Evolutionary conservation across 2,113 vertebrate genomes (phyloP).

Genomic region (Mormyrus lacerda): DNA sequence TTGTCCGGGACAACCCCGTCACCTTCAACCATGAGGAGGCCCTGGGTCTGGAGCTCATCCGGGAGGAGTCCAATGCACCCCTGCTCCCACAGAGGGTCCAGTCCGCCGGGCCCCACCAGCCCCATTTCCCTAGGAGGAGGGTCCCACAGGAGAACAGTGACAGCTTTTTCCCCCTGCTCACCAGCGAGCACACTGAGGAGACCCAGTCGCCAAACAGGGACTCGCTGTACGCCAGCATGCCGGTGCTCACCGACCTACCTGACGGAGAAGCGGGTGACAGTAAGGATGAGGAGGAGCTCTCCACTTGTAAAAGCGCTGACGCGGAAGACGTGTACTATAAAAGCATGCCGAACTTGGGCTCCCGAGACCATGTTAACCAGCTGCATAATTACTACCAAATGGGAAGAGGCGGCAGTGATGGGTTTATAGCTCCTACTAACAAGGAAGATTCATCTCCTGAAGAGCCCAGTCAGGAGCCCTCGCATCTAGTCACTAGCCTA

Average conservation of each 20-base stretch:
- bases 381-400: slow-evolving; percentile 95
- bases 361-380: slow-evolving; percentile 85
- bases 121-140: slow-evolving; percentile 73
- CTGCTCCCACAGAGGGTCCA: slow-evolving; percentile 81
- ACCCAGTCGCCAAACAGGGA: slow-evolving; percentile 79
- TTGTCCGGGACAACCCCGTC: slow-evolving; percentile 78
- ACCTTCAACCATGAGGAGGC: slow-evolving; percentile 83
- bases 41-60: slow-evolving; percentile 86
- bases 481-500: slow-evolving; percentile 96
- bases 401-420: slow-evolving; percentile 92
- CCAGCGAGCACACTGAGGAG: slow-evolving; percentile 84
- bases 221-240: slow-evolving; percentile 97
- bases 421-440: slow-evolving; percentile 84
- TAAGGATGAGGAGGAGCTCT: slow-evolving; percentile 75
- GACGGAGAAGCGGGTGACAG: slow-evolving; percentile 62
- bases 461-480: slow-evolving; percentile 74
- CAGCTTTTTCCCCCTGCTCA: slow-evolving; percentile 94
- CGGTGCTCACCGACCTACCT: slow-evolving; percentile 77
- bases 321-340: slow-evolving; percentile 95
- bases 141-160: slow-evolving; percentile 90
- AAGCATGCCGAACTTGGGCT: slow-evolving; percentile 97
- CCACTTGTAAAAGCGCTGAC: slow-evolving; percentile 72
- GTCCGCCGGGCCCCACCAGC: slow-evolving; percentile 75
- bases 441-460: slow-evolving; percentile 83
- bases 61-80: slow-evolving; percentile 88